Evolutionary conservation across 2,888 invertebrate species (phyloP), one percentile per base, ranked within the genome.

Genomic region (Crioceris asparagi): DNA sequence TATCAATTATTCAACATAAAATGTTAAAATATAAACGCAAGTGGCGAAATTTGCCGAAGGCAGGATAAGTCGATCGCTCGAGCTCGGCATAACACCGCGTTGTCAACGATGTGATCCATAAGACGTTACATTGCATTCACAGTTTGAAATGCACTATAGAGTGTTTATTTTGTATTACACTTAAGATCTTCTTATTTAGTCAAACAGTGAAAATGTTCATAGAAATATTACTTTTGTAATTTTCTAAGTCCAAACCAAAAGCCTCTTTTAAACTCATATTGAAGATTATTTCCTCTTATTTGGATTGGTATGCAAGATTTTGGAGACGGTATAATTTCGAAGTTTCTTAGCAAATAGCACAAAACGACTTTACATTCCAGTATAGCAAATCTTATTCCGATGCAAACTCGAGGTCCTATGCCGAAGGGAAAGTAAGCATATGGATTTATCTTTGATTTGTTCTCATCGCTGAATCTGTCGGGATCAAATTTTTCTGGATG

Each of bases 401-500:
- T 66, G 47, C 73, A 74, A 45, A 57, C 66, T 36, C 72, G 63
- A 0, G 72, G 72, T 1, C 74, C 74, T 15, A 57, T 45, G 2
- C 74, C 73, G 46, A 72, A 73, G 0, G 73, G 71, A 53, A 69
- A 49, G 43, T 64, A 73, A 0, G 68, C 63, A 43, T 66, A 68
- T 0, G 68, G 66, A 35, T 63, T 52, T 26, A 71, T 64, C 0
- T 64, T 64, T 1, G 58, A 55, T 44, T 61, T 62, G 33, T 61
- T 61, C 50, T 56, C 37, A 15, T 49, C 48, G 23, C 39, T 52
- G 36, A 55, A 55, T 19, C 55, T 30, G 27, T 68, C 67, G 0
- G 72, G 72, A 51, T 69, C 59, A 45, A 72, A 72, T 3, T 50
- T 52, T 8, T 66, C 60, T 0, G 71, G 71, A 17, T 71, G 49